Evolutionary conservation across 2,797 vertebrate genomes (phyloP).

Genomic region (Champsocephalus esox): DNA sequence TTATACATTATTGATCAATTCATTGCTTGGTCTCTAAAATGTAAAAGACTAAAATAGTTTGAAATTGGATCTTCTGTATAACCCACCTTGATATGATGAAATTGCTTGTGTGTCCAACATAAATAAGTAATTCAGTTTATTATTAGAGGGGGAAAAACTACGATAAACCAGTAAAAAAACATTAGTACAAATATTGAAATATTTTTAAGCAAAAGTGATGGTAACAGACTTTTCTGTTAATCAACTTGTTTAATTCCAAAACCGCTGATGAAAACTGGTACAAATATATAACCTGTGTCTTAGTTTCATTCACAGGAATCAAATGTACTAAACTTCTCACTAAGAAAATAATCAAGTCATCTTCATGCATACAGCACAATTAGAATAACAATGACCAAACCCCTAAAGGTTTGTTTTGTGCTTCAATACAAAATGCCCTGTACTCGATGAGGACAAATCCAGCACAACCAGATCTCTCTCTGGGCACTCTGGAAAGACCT

Average conservation of each 20-base stretch:
- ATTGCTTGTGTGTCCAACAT: not conserved
- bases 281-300: no score
- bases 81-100: not conserved
- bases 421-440: not conserved
- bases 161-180: not conserved
- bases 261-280: no score
- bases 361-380: not conserved
- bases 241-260: not conserved
- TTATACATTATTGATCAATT: no score
- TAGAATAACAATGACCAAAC: not conserved
- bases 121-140: not conserved
- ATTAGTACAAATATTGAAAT: not conserved
- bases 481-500: constrained; percentile 33
- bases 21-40: no score
- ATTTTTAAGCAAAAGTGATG: not conserved
- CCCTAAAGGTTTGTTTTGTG: not conserved
- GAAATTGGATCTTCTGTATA: not conserved
- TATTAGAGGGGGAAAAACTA: not conserved
- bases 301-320: no score
- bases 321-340: not conserved
- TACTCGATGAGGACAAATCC: constrained; percentile 5
- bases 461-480: constrained; percentile 30
- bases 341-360: not conserved
- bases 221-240: not conserved
- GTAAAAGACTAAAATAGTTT: no score